Percentiles rank a stretch among this genome's conserved stretches.
phyloP scores from a whole-genome alignment of 1,140 invertebrate genomes.

The Ruditapes philippinarum region DNA sequence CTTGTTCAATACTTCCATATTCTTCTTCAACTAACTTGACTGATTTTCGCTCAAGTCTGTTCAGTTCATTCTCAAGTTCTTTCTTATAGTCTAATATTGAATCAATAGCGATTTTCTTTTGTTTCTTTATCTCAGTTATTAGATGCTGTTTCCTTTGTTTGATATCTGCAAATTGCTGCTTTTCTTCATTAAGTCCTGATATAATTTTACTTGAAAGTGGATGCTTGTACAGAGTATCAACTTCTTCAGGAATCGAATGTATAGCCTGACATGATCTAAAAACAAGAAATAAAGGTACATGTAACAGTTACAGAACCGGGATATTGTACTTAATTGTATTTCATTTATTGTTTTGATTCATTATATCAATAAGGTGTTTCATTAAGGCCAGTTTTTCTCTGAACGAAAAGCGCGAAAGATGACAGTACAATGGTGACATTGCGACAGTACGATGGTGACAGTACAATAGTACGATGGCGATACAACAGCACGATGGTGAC shows the following conservation, averaged over 20 bases:
- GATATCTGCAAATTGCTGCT: not conserved
- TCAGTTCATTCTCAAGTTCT: not conserved
- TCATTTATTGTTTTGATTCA: no score
- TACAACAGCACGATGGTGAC: no score
- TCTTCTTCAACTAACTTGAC: not conserved
- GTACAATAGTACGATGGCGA: no score
- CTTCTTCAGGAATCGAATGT: not conserved
- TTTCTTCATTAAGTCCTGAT: not conserved
- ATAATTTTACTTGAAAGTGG: not conserved
- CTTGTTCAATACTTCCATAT: not conserved
- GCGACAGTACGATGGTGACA: no score
- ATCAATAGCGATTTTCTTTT: not conserved
- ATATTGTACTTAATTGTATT: no score
- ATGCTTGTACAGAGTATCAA: not conserved
- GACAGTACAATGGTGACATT: no score
- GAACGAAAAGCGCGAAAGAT: no score
- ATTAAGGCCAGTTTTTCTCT: no score
- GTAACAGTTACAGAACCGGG: no score
- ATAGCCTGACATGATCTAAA: not conserved
- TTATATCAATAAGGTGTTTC: no score
- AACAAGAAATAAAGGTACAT: no score
- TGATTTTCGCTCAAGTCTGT: not conserved
- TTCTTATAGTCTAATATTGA: not conserved
- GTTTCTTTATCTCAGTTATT: not conserved
- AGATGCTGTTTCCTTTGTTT: not conserved